Conservation (phyloP, 2,797 vertebrate species). For the Gymnothorax reevesii region DNA sequence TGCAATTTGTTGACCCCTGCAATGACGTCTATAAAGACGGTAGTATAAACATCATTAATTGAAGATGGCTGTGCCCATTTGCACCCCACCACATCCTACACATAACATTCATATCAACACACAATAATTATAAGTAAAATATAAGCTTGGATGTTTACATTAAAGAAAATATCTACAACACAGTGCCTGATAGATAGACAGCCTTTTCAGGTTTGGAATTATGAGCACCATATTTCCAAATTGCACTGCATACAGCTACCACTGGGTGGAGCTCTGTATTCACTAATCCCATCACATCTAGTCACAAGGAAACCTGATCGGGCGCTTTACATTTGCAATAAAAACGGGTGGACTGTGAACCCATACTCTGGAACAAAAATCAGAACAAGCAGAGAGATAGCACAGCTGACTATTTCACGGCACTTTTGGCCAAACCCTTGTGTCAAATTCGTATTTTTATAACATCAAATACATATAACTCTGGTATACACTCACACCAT, state of each 20-base stretch:
- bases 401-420: constrained; percentile 14
- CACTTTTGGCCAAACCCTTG: background rate
- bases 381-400: constrained; percentile 18
- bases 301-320: constrained; percentile 26
- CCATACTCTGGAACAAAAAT: constrained; percentile 8
- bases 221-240: constrained; percentile 15
- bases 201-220: background rate
- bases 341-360: constrained; percentile 18
- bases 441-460: background rate
- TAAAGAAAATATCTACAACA: background rate
- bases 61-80: background rate
- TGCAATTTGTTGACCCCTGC: background rate
- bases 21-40: background rate
- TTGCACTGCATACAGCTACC: constrained; percentile 41
- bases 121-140: background rate
- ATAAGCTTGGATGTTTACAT: background rate
- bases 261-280: constrained; percentile 57
- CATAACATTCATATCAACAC: background rate
- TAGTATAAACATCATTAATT: background rate
- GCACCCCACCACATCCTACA: background rate
- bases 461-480: background rate
- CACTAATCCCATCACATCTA: constrained; percentile 16
- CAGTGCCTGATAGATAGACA: background rate
- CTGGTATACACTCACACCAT: background rate
- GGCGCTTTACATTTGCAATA: constrained; percentile 19